A percentile compares a stretch with the other conserved stretches of the same genome.
Evolutionary conservation across 2,797 vertebrate species (phyloP).

Genomic region (Carapus acus): DNA sequence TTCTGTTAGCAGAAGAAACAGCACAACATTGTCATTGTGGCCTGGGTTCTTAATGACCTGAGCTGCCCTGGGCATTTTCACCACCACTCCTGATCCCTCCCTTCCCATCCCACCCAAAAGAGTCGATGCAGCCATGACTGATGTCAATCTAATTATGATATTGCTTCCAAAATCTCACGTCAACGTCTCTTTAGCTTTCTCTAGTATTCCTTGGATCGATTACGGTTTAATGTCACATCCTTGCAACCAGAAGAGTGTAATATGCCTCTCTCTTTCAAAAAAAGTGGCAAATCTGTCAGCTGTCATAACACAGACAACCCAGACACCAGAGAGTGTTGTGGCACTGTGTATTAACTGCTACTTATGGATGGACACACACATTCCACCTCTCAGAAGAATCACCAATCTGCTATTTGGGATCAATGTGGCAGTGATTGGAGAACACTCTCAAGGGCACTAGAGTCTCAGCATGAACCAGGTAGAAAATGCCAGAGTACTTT

Average conservation of each 20-base stretch:
- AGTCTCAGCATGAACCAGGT: constrained; percentile 9
- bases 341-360: constrained; percentile 48
- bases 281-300: too few species aligned
- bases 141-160: constrained; percentile 18
- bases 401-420: constrained; percentile 29
- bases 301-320: constrained; percentile 7
- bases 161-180: constrained; percentile 8
- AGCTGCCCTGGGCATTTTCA: constrained; percentile 9
- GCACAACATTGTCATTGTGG: neutral
- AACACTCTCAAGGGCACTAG: constrained; percentile 26
- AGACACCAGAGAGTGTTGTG: constrained; percentile 42
- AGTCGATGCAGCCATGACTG: constrained; percentile 27
- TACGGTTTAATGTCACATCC: too few species aligned
- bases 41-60: neutral
- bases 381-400: constrained; percentile 21
- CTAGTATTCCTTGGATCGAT: constrained; percentile 6
- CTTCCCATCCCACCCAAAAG: constrained; percentile 19
- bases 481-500: constrained; percentile 8
- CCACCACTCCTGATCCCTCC: constrained; percentile 14
- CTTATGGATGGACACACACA: constrained; percentile 49
- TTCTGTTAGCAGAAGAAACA: constrained; percentile 2
- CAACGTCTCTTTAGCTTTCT: neutral
- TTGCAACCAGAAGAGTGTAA: too few species aligned
- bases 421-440: constrained; percentile 39
- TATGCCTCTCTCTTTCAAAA: too few species aligned